Conservation (phyloP, 2,797 vertebrate genomes). For the Amblyopsis hoosieri region DNA sequence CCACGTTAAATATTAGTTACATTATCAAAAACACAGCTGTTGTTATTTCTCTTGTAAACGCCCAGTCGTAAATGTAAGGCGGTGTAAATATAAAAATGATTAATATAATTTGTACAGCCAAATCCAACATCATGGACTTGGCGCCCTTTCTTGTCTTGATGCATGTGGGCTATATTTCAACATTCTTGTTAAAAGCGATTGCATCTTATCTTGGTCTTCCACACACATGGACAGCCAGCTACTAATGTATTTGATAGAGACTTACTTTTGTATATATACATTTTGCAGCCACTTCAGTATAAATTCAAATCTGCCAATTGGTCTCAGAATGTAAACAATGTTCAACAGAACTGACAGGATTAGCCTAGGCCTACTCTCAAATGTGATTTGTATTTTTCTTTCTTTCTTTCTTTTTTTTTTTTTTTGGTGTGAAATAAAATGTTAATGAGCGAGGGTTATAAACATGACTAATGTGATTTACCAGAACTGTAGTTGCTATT, state of each 20-base stretch:
- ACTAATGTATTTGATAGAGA: background rate
- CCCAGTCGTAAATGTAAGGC: slow-evolving; percentile 14
- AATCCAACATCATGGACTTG: slow-evolving; percentile 1
- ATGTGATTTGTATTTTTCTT: slow-evolving; percentile 38
- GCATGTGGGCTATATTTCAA: no score
- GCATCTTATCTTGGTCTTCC: no score
- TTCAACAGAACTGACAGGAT: slow-evolving; percentile 32
- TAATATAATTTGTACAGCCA: slow-evolving; percentile 19
- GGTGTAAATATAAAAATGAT: slow-evolving; percentile 8
- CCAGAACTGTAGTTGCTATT: slow-evolving; percentile 28
- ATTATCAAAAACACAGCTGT: slow-evolving; percentile 15
- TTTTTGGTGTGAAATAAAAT: slow-evolving; percentile 30
- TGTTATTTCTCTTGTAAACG: slow-evolving; percentile 1
- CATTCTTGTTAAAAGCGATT: no score
- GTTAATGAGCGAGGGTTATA: slow-evolving; percentile 31
- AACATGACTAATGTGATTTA: slow-evolving; percentile 26
- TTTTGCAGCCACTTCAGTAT: slow-evolving; percentile 18
- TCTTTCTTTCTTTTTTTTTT: slow-evolving; percentile 23
- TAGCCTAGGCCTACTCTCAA: slow-evolving; percentile 48
- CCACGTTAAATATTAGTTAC: no score
- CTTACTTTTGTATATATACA: background rate
- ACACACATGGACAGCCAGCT: no score
- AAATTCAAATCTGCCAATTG: slow-evolving; percentile 19
- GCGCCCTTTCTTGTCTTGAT: background rate
- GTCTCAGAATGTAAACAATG: slow-evolving; percentile 9